phyloP scores from a whole-genome alignment of 2,888 invertebrate species.

The Netelia fuscicornis region DNA sequence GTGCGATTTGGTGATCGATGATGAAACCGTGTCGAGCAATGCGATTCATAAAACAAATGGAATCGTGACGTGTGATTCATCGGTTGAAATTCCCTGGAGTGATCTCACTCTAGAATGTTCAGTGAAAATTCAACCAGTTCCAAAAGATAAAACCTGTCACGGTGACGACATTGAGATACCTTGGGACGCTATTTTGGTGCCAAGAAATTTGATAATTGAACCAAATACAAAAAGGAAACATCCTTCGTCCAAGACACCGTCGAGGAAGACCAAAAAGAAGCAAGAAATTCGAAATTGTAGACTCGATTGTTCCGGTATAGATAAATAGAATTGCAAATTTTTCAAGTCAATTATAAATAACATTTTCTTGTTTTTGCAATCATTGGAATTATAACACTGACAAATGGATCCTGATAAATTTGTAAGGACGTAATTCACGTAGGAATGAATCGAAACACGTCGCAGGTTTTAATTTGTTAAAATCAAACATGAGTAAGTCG shows the following conservation, averaged over 20 bases:
- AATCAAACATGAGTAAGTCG: background rate
- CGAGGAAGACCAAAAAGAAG: slow-evolving; percentile 17
- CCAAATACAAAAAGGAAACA: slow-evolving; percentile 71
- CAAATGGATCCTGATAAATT: too few relatives aligned
- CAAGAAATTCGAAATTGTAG: slow-evolving; percentile 11
- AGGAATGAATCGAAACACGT: too few relatives aligned
- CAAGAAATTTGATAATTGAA: slow-evolving; percentile 75
- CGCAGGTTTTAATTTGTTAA: background rate
- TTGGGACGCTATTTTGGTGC: slow-evolving; percentile 79
- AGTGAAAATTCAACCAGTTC: slow-evolving; percentile 69
- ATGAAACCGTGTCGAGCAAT: slow-evolving; percentile 63
- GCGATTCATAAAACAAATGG: slow-evolving; percentile 18
- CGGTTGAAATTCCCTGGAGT: slow-evolving; percentile 78
- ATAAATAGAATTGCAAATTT: slow-evolving; percentile 28
- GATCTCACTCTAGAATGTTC: slow-evolving; percentile 74
- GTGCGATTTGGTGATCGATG: slow-evolving; percentile 76
- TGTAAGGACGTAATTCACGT: too few relatives aligned
- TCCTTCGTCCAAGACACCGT: slow-evolving; percentile 71
- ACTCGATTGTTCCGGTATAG: slow-evolving; percentile 37
- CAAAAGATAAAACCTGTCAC: slow-evolving; percentile 69
- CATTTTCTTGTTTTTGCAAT: too few relatives aligned
- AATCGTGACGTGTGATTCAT: slow-evolving; percentile 73
- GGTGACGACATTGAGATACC: slow-evolving; percentile 78
- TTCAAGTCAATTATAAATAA: too few relatives aligned
- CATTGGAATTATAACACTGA: too few relatives aligned